Conservation (phyloP, 2,797 vertebrate species). For the Petrocephalus sullivani region DNA sequence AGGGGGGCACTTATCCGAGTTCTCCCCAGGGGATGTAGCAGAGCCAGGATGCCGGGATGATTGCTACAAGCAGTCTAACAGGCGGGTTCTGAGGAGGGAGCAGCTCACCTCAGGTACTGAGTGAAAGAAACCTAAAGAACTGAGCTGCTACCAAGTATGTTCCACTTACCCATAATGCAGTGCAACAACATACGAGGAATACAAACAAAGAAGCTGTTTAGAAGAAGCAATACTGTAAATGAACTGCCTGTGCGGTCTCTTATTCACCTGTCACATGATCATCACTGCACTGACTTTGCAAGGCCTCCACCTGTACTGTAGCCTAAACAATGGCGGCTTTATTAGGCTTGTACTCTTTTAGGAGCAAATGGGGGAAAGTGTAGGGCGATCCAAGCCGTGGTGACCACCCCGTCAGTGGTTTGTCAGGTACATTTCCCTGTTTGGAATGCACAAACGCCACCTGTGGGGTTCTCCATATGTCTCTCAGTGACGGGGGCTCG, state of each 20-base stretch:
- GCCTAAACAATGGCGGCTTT: slow-evolving; percentile 21
- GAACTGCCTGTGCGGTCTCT: slow-evolving; percentile 49
- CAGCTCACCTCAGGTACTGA: slow-evolving; percentile 47
- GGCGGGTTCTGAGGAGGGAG: slow-evolving; percentile 26
- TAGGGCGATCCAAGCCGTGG: neutral
- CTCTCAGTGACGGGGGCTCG: neutral
- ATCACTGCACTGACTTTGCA: slow-evolving; percentile 37
- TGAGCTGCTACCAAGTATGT: neutral
- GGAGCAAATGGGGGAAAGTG: neutral
- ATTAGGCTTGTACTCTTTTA: neutral
- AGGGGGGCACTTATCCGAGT: slow-evolving; percentile 30
- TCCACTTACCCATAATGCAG: slow-evolving; percentile 24
- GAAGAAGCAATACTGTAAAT: slow-evolving; percentile 42
- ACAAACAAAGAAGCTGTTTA: slow-evolving; percentile 24
- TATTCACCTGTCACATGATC: slow-evolving; percentile 43
- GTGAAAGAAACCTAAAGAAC: neutral
- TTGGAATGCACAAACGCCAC: neutral
- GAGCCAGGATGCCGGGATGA: slow-evolving; percentile 21
- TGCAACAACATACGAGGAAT: slow-evolving; percentile 35
- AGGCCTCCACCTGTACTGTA: slow-evolving; percentile 59
- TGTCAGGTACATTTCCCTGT: neutral
- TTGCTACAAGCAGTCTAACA: slow-evolving; percentile 45
- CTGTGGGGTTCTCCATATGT: neutral
- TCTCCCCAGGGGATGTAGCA: neutral
- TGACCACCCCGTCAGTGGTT: neutral